Evolutionary conservation across 2,888 invertebrate genomes (phyloP).

Genomic region (Orthosia incerta): DNA sequence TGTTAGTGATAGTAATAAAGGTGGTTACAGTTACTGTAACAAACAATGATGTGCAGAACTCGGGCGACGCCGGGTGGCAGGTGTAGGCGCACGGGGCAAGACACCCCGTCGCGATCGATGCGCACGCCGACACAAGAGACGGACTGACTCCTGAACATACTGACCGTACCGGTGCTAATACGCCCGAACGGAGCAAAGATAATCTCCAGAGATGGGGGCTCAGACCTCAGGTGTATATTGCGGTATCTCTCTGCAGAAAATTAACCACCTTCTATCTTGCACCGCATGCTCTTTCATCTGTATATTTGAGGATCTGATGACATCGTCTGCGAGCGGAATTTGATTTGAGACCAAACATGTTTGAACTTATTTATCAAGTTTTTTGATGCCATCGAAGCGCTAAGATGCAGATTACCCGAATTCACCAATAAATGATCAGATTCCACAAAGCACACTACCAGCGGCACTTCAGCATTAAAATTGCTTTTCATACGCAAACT

Average conservation of each 20-base stretch:
- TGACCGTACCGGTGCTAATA: not conserved
- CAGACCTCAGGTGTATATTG: not conserved
- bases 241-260: not conserved
- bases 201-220: not conserved
- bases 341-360: not conserved
- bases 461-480: conserved; percentile 36
- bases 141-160: not conserved
- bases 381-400: too few species aligned
- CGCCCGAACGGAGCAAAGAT: too few species aligned
- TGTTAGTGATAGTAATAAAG: conserved; percentile 18
- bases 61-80: conserved; percentile 4
- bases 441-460: conserved; percentile 22
- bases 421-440: conserved; percentile 24
- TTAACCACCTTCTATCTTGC: too few species aligned
- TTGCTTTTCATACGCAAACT: conserved; percentile 38
- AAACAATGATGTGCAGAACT: conserved; percentile 9
- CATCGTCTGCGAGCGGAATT: not conserved
- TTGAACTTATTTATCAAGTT: not conserved
- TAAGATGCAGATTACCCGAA: not conserved
- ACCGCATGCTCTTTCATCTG: not conserved
- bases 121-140: not conserved
- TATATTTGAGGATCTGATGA: not conserved
- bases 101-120: conserved; percentile 8
- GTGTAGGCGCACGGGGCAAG: not conserved
- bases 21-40: conserved; percentile 19